A percentile compares a stretch with the other conserved stretches of the same genome.
Conservation (phyloP, 2,113 vertebrate species). For the Tyto alba region DNA sequence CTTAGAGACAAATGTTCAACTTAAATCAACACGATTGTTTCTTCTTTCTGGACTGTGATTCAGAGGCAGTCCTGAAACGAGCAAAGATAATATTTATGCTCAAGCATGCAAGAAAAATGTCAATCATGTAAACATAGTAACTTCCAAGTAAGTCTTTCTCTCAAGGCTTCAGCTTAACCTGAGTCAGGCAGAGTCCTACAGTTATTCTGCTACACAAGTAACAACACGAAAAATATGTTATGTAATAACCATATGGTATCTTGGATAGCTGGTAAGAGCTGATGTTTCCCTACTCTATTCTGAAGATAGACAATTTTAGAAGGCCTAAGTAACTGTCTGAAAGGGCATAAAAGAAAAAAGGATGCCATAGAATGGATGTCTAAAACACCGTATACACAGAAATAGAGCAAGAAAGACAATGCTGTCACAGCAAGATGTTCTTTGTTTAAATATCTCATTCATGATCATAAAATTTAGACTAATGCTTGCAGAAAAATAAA, state of each 20-base stretch:
- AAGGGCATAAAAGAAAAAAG: background rate
- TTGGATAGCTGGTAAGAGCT: background rate
- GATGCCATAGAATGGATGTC: background rate
- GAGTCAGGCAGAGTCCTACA: background rate
- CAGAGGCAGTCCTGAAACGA: conserved; percentile 5
- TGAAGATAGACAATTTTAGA: background rate
- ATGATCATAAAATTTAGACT: background rate
- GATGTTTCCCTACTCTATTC: background rate
- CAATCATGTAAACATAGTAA: background rate
- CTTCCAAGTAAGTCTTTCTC: background rate
- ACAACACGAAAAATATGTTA: background rate
- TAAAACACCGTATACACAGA: background rate
- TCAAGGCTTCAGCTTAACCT: background rate
- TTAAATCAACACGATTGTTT: background rate
- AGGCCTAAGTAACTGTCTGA: background rate
- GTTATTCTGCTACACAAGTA: background rate
- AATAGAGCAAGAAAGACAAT: background rate
- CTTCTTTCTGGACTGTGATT: background rate
- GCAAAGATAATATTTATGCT: background rate
- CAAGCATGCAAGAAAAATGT: background rate
- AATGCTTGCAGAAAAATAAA: background rate
- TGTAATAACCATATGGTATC: background rate
- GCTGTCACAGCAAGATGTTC: background rate
- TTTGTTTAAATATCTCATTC: background rate
- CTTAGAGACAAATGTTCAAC: background rate